Evolutionary conservation across 2,113 vertebrate genomes (phyloP).

Genomic region (Odocoileus hemionus): DNA sequence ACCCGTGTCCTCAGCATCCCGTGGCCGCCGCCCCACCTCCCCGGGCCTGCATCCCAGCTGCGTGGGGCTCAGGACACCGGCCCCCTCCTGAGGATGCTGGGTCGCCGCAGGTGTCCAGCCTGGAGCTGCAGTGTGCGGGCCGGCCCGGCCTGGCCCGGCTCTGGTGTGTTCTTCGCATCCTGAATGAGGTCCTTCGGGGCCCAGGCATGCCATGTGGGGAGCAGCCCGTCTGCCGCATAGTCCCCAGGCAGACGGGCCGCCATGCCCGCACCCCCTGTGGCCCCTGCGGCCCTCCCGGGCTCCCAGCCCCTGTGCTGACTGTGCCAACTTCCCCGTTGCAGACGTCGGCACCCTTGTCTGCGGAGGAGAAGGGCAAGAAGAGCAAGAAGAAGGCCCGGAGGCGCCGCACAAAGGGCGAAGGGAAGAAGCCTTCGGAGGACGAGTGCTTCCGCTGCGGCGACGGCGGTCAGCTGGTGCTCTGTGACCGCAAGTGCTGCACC

Average conservation of each 20-base stretch:
- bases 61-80: fast-evolving
- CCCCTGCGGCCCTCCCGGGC: neutral
- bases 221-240: fast-evolving
- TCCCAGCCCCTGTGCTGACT: neutral
- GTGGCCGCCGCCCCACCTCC: neutral
- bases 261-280: neutral
- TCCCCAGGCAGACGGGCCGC: neutral
- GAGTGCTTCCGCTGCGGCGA: constrained; percentile 98
- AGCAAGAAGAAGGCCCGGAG: constrained; percentile 86
- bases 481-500: constrained; percentile 93
- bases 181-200: neutral
- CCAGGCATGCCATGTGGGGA: fast-evolving
- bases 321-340: constrained; percentile 17
- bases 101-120: fast-evolving
- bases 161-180: neutral
- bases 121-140: fast-evolving
- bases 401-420: constrained; percentile 81
- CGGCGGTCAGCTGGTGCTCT: constrained; percentile 94
- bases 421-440: constrained; percentile 91
- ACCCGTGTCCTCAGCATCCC: neutral
- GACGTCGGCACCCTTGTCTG: constrained; percentile 84
- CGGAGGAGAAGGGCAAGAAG: constrained; percentile 92
- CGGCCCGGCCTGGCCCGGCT: fast-evolving
- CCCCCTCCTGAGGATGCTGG: fast-evolving
- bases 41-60: neutral